Evolutionary conservation across 2,888 invertebrate genomes (phyloP), one percentile per base, ranked within the genome.

Genomic region (Melieria omissa): DNA sequence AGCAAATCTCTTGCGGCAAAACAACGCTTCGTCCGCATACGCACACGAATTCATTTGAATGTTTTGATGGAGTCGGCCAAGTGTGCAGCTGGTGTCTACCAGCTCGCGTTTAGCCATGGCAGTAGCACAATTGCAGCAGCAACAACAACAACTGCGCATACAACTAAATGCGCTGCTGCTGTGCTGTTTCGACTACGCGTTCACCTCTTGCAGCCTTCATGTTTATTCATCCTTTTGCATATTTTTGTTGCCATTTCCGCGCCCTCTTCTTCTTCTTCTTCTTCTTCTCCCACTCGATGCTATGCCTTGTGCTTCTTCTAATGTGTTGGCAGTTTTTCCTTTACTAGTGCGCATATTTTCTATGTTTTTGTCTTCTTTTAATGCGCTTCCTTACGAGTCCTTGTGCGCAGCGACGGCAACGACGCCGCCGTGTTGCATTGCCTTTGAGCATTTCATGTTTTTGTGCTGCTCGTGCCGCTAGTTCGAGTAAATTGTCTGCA

Each of bases 401-500:
- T 49, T 9, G 9, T 49, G 49, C 9, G 49, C 10, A 45, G 3
- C 5, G 5, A 42, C 60, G 6, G 7, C 14, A 8, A 45, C 29
- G 10, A 12, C 12, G 1, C 12, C 12, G 16, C 42, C 4, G 1
- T 42, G 7, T 54, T 52, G 4, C 44, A 16, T 52, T 14, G 14
- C 14, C 8, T 16, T 12, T 46, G 10, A 14, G n/a, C 44, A 47
- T 7, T 46, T 29, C 0, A 41, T 46, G 47, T 16, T n/a, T 46
- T 14, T 46, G 42, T 60, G 41, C 14, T 10, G 6, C 16, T 44
- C 41, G 10, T 16, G 49, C 14, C 52, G 47, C 61, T 46, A 54
- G 54, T 29, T 54, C 42, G 44, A 61, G 42, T 29, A 68, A 54
- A 62, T 62, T 62, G 45, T 61, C 61, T 68, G 54, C 62, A 6